Percentiles rank a stretch among this genome's conserved stretches.
Conservation (phyloP, 2,113 vertebrate genomes). For the Hipposideros armiger region DNA sequence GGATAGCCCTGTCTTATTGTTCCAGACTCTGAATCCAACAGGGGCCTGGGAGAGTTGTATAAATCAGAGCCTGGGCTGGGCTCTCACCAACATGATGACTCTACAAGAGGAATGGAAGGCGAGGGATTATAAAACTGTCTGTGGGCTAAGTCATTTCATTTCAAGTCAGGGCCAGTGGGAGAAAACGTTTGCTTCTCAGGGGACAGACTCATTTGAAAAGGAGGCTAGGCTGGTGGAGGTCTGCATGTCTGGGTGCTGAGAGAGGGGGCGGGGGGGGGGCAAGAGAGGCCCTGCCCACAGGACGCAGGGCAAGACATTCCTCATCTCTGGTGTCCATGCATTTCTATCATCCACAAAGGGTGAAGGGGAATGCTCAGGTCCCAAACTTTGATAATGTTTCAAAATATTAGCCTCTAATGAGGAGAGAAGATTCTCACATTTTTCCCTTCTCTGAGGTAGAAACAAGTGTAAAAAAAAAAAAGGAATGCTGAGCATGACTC, state of each 20-base stretch:
- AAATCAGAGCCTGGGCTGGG: conserved; percentile 74
- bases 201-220: conserved; percentile 54
- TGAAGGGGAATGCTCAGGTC: not conserved
- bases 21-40: conserved; percentile 78
- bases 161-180: conserved; percentile 73
- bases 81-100: conserved; percentile 63
- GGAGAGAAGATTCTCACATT: conserved; percentile 1
- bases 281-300: not conserved
- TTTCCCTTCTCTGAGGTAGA: not conserved
- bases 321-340: not conserved
- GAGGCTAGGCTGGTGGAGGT: conserved; percentile 29
- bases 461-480: not conserved
- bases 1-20: conserved; percentile 68
- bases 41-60: conserved; percentile 67
- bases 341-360: not conserved
- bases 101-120: conserved; percentile 74
- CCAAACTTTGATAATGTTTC: not conserved
- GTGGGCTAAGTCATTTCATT: conserved; percentile 78
- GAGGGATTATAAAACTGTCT: conserved; percentile 83
- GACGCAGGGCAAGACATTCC: not conserved
- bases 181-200: conserved; percentile 75
- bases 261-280: not conserved
- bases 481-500: not conserved
- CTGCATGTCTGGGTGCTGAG: not conserved
- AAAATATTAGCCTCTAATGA: conserved; percentile 5